Base-by-base conservation (phyloP, 2,113 vertebrate species). In the Scatophagus argus region DNA sequence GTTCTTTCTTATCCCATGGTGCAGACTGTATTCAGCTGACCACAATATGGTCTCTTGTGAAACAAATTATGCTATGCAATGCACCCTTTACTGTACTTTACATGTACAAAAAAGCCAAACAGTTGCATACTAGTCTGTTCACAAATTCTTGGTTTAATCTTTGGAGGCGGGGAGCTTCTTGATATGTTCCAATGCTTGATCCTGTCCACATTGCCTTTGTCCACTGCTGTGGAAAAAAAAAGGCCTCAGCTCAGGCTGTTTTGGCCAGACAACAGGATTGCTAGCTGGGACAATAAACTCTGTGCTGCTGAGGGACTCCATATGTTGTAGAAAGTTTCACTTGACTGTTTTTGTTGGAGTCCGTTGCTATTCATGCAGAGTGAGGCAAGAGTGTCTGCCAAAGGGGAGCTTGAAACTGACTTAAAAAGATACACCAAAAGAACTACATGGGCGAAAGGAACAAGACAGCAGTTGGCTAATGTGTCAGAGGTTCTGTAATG, bases 291-390 rank as follows among this genome's bases (percentile, higher is more conserved):
- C 56, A 63, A 72, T 76, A 66, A 63, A 65, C 60, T 36, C 46
- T 23, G 6, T 64, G 61, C 38, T 56, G 69, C 69, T 39, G 56
- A 55, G 80, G 44, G 70, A 74, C 39, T 73, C 39, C 36, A 36
- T 21, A 21, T 79, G 39, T 72, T 66, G 63, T 67, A 47, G 59
- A 60, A 69, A 75, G 71, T 79, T 69, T 80, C 64, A 74, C 66
- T 71, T 65, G 19, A 69, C 52, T 74, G 52, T 79, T 79, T 79
- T 66, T 69, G 44, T 82, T 85, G 46, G 38, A 77, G 52, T 59
- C 12, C 41, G 29, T 64, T 81, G 51, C 62, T 81, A 56, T 17
- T 38, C 44, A 32, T 55, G 38, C 46, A 68, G 25, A 38, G 51
- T 39, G 51, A 61, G 38, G 17, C 10, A 29, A 6, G 39, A 47